Conservation (phyloP, 2,797 vertebrate species). For the Astyanax mexicanus region DNA sequence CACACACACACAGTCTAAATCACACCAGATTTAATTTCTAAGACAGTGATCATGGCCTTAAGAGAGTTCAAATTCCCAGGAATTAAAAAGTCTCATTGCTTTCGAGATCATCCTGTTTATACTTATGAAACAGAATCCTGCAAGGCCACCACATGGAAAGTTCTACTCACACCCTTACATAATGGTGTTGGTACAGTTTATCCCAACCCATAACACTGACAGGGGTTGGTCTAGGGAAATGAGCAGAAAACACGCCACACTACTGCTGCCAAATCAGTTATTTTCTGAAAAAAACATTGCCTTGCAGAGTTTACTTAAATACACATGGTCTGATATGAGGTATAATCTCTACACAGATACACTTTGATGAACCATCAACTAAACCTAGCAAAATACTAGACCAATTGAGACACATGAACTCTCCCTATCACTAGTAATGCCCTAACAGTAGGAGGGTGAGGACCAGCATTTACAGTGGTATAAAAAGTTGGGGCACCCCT, state of each 20-base stretch:
- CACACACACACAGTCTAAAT: background rate
- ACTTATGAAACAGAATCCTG: background rate
- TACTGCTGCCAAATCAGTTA: background rate
- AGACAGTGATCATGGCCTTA: background rate
- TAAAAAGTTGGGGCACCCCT: too few relatives aligned
- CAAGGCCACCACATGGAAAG: constrained; percentile 3
- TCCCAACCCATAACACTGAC: background rate
- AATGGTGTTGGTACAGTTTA: background rate
- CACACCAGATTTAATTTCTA: background rate
- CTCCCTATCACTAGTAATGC: too few relatives aligned
- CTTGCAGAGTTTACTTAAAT: too few relatives aligned
- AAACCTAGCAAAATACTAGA: too few relatives aligned
- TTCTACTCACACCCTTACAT: background rate
- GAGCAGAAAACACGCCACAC: background rate
- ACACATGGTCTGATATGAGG: too few relatives aligned
- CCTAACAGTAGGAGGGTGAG: too few relatives aligned
- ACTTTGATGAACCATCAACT: too few relatives aligned
- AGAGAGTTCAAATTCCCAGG: background rate
- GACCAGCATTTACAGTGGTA: too few relatives aligned
- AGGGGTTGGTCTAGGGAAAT: background rate
- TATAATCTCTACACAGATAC: too few relatives aligned
- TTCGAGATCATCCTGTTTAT: background rate
- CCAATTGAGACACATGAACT: too few relatives aligned
- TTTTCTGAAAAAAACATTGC: background rate
- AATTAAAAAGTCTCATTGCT: background rate